Evolutionary conservation across 1,140 invertebrate species (phyloP), one percentile per base, ranked within the genome.

Genomic region (Drosophila sproati): DNA sequence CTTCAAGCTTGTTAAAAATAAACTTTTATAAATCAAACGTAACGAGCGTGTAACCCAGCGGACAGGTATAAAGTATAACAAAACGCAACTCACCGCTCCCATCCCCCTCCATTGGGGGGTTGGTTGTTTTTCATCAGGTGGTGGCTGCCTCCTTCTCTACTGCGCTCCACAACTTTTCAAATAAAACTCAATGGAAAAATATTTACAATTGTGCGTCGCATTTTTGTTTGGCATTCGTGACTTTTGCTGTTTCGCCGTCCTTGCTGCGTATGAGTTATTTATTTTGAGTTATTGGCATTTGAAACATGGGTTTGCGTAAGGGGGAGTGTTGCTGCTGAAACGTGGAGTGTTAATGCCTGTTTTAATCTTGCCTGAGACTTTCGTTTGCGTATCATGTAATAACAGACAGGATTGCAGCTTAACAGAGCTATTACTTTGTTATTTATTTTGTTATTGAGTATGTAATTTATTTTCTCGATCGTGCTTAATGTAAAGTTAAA

Each of bases 11-110:
- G 56, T 56, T 66, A 66, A 66, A 76, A 81, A 77, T 71, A 78
- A 85, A 90, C 75, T 89, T 89, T 89, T 89, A 89, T 89, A 89
- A 89, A 89, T 90, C 85, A 89, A 89, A 89, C 86, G 86, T 89
- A 89, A 89, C 85, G 86, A 89, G 85, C 85, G 85, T 89, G 86
- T 90, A 89, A 85, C 86, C 77, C 77, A 68, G 76, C 63, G 78
- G 64, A 61, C 80, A 83, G 80, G 80, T 82, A 80, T 43, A n/a
- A 56, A 64, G 39, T 39, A 28, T n/a, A 59, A 35, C 41, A 35
- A 10, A 47, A 20, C 20, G 2, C 56, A 47, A 20, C 41, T 12
- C 7, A 43, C 39, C 48, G 45, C 7, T 37, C 32, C 47, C 29
- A 8, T 5, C 31, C 28, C 8, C 5, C 37, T 29, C 7, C 10